Evolutionary conservation across 2,888 invertebrate genomes (phyloP), one percentile per base, ranked within the genome.

Genomic region (Agrilus mali): DNA sequence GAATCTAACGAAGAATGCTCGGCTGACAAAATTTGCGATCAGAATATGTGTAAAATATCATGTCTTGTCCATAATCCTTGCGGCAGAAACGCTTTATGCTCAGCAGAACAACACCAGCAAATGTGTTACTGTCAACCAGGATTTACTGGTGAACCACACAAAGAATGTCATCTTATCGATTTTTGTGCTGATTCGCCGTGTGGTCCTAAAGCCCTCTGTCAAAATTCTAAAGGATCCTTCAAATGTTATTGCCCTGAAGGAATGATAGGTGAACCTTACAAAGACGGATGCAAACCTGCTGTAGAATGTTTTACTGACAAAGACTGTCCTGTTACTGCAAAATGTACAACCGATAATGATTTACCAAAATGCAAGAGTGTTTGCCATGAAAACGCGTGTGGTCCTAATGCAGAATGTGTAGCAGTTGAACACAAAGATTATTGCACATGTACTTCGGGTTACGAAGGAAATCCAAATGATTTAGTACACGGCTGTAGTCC

Each of bases 61-160:
- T 92, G 92, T 60, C 70, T 89, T 15, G 77, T 81, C 4, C 72
- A 79, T n/a, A 86, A 88, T 63, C 81, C 83, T 13, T 92, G 92
- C 57, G 89, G 88, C 1, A 78, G 79, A 41, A 88, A 90, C 64
- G 82, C 90, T 0, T 70, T 90, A 34, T 92, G 92, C 60, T 83
- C 87, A 1, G 83, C 88, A 2, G 86, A 88, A 63, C 78, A 79
- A 56, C 90, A 92, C 58, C 73, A 74, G 48, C 84, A 84, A 61
- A 74, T 78, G 1, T 85, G 85, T 59, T 83, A 85, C 55, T 92
- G 92, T 60, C 88, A 88, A 66, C 89, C 90, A 10, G 90, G 90
- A 1, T 89, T 77, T 57, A 86, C 86, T 1, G 90, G 89, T 3
- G 80, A 89, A 63, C 80, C 89, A 2, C 67, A 74, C 8, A 68